phyloP scores from a whole-genome alignment of 92 coral and sea anemone species.

The Parazoanthus atlanticus region DNA sequence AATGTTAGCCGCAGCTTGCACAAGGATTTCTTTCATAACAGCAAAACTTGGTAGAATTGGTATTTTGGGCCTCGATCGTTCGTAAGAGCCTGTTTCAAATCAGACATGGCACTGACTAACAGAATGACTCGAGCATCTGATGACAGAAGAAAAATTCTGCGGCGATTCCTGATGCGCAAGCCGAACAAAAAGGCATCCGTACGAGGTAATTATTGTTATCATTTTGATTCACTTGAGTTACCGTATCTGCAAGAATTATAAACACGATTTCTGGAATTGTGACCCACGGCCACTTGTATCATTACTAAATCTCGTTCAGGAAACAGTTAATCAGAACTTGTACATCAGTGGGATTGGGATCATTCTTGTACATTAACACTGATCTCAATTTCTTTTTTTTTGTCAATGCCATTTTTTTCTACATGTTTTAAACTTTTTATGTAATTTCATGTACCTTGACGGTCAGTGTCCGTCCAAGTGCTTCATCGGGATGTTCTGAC shows the following conservation, averaged over 20 bases:
- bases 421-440: not conserved
- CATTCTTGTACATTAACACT: not conserved
- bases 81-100: constrained; percentile 9
- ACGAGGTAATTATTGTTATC: constrained; percentile 71
- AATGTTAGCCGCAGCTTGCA: not conserved
- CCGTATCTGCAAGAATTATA: constrained; percentile 29
- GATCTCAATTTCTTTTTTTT: not conserved
- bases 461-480: not conserved
- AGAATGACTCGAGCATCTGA: constrained; percentile 60
- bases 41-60: not conserved
- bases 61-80: not conserved
- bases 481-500: constrained; percentile 2
- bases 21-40: not conserved
- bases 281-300: not conserved
- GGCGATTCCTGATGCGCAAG: constrained; percentile 85
- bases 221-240: constrained; percentile 36
- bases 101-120: constrained; percentile 75
- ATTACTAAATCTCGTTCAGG: constrained; percentile 8
- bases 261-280: constrained; percentile 10
- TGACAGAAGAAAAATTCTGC: constrained; percentile 83
- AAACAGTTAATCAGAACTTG: not conserved
- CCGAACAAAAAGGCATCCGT: constrained; percentile 76
- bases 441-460: constrained; percentile 3
- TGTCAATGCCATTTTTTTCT: not conserved
- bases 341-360: not conserved